phyloP scores from a whole-genome alignment of 2,113 vertebrate species.

The Lycocorax pyrrhopterus region DNA sequence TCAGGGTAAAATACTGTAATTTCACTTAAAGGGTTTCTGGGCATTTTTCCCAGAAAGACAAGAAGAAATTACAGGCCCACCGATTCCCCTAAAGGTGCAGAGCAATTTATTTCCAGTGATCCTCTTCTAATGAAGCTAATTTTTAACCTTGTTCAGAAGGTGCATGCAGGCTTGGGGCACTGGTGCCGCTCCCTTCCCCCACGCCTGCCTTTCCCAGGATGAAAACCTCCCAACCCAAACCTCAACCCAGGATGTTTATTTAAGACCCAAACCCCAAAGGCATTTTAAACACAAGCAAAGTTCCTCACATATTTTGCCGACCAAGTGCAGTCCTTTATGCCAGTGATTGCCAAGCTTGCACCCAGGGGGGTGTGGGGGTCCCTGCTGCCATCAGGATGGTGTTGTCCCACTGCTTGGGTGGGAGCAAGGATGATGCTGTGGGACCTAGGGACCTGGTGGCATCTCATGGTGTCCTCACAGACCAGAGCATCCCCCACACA shows the following conservation, averaged over 20 bases:
- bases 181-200: background rate
- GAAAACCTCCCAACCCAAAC: constrained; percentile 1
- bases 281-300: constrained; percentile 16
- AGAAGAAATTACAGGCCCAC: constrained; percentile 26
- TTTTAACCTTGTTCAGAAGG: constrained; percentile 54
- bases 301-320: background rate
- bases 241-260: constrained; percentile 42
- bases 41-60: background rate
- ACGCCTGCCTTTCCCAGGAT: background rate
- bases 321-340: background rate
- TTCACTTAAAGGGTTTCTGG: background rate
- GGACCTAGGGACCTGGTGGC: background rate
- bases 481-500: background rate
- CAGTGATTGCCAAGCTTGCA: background rate
- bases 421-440: background rate
- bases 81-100: background rate
- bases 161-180: background rate
- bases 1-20: background rate
- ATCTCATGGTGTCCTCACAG: background rate
- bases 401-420: fast-evolving
- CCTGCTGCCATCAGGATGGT: background rate
- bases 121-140: constrained; percentile 49
- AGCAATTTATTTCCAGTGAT: constrained; percentile 44
- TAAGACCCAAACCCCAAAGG: constrained; percentile 40
- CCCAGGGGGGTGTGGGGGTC: fast-evolving